Conservation (phyloP, 2,797 vertebrate species). For the Siniperca obscura region DNA sequence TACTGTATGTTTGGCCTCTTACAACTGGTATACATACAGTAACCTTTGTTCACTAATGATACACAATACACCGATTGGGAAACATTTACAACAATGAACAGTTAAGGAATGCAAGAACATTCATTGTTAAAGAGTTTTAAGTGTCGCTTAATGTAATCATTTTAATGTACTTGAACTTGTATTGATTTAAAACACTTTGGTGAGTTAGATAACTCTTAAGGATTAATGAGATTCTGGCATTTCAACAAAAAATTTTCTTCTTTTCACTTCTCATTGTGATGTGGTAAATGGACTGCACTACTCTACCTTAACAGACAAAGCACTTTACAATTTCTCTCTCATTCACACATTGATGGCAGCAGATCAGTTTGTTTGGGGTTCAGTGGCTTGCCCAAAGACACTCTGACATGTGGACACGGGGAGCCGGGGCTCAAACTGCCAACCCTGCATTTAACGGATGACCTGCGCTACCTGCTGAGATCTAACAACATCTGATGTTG, state of each 20-base stretch:
- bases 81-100: background rate
- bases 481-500: background rate
- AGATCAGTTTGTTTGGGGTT: constrained; percentile 1
- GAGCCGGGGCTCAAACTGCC: background rate
- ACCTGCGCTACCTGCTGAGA: background rate
- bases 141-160: background rate
- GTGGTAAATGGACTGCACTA: constrained; percentile 10
- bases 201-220: background rate
- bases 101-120: background rate
- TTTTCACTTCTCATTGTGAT: constrained; percentile 22
- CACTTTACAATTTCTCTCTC: background rate
- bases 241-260: background rate
- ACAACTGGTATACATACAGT: background rate
- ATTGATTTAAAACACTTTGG: background rate
- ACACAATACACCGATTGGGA: background rate
- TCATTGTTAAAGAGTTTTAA: background rate
- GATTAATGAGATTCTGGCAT: background rate
- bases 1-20: background rate
- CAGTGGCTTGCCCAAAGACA: background rate
- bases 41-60: background rate
- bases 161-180: background rate
- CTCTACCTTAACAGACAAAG: constrained; percentile 10
- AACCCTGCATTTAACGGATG: too few species aligned
- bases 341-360: background rate
- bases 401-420: background rate